Percentiles rank a stretch among this genome's conserved stretches.
Evolutionary conservation across 2,113 vertebrate genomes (phyloP).

Genomic region (Centrocercus urophasianus): DNA sequence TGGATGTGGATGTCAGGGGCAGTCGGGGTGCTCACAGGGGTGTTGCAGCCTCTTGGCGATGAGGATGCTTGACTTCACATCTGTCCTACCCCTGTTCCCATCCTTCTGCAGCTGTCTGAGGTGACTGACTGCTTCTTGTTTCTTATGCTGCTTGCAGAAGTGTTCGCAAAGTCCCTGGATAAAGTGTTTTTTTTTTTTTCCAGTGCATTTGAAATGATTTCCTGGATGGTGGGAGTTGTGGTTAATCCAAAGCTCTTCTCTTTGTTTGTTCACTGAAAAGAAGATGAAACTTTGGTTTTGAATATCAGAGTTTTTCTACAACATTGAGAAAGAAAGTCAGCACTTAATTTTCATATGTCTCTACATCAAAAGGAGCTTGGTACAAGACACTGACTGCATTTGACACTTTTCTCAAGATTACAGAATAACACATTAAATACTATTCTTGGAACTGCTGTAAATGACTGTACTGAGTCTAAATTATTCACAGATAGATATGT

Average conservation of each 20-base stretch:
- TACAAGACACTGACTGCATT: neutral
- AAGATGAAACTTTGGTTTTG: neutral
- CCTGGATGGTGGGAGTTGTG: neutral
- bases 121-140: neutral
- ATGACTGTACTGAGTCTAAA: neutral
- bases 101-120: neutral
- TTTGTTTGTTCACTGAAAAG: neutral
- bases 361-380: neutral
- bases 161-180: neutral
- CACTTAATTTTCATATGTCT: neutral
- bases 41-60: neutral
- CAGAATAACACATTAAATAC: accelerated
- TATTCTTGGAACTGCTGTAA: neutral
- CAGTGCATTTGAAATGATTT: neutral
- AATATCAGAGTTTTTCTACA: accelerated
- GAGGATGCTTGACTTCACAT: accelerated
- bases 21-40: accelerated
- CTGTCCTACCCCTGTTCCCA: accelerated
- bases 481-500: neutral
- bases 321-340: neutral
- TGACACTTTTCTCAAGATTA: neutral
- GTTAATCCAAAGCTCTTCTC: neutral
- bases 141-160: neutral
- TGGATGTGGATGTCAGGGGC: neutral
- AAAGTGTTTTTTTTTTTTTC: neutral